A percentile compares a stretch with the other conserved stretches of the same genome.
Conservation (phyloP, 2,888 invertebrate species). For the Agrochola circellaris region DNA sequence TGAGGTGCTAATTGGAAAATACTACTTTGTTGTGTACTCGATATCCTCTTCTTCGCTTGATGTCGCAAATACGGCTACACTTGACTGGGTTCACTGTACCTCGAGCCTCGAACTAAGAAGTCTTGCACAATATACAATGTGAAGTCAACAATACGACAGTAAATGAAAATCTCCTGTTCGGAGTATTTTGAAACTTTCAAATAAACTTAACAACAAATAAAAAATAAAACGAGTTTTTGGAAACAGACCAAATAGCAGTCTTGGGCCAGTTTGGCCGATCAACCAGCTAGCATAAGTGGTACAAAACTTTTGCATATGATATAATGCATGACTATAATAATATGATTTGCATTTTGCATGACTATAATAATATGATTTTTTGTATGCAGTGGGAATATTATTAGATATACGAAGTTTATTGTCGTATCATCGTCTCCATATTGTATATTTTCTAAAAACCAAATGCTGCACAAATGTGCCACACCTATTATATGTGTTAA, state of each 20-base stretch:
- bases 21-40: constrained; percentile 50
- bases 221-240: background rate
- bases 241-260: background rate
- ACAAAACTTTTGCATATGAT: background rate
- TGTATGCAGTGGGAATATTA: background rate
- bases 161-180: background rate
- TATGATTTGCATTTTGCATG: background rate
- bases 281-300: background rate
- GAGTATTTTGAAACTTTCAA: background rate
- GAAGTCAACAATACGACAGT: background rate
- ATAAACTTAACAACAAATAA: background rate
- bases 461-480: background rate
- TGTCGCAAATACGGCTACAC: constrained; percentile 37
- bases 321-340: background rate
- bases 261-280: background rate
- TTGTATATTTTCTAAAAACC: background rate
- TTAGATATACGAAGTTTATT: background rate
- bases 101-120: background rate
- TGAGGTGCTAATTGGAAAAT: constrained; percentile 72
- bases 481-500: constrained; percentile 5
- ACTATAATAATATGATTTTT: background rate
- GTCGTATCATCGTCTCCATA: background rate
- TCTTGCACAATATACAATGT: constrained; percentile 6
- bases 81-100: constrained; percentile 4
- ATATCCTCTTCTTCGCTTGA: constrained; percentile 45